Percentiles rank a stretch among this genome's conserved stretches.
Evolutionary conservation across 2,113 vertebrate genomes (phyloP).

Genomic region (Catagonus wagneri): DNA sequence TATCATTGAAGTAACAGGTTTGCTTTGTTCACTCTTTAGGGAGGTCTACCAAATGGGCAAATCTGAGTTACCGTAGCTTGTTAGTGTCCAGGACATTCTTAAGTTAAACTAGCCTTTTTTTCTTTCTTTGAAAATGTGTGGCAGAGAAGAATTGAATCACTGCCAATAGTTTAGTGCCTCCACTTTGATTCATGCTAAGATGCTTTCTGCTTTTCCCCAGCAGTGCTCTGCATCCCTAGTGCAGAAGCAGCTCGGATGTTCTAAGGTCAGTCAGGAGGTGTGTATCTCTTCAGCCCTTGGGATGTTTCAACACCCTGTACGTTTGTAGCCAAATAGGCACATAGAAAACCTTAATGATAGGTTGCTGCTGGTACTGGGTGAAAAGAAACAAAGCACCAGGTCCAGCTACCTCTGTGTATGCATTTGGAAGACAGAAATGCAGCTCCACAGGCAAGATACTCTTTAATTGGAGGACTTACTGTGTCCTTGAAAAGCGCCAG

Average conservation of each 20-base stretch:
- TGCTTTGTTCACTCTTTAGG: background rate
- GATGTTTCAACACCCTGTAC: background rate
- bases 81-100: background rate
- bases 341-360: background rate
- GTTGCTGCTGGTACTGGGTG: too few species aligned
- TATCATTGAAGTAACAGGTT: background rate
- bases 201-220: too few species aligned
- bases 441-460: background rate
- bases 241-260: background rate
- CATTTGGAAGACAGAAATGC: background rate
- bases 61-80: background rate
- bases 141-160: background rate
- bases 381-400: background rate
- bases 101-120: background rate
- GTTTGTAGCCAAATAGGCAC: background rate
- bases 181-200: background rate
- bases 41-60: background rate
- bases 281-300: too few species aligned
- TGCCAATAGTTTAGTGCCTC: background rate
- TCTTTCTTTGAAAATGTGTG: background rate
- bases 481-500: background rate
- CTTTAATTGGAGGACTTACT: background rate
- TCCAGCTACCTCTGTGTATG: fast-evolving
- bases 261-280: too few species aligned
- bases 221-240: fast-evolving